phyloP scores from a whole-genome alignment of 1,140 invertebrate species.

The Psilanteris sp. region DNA sequence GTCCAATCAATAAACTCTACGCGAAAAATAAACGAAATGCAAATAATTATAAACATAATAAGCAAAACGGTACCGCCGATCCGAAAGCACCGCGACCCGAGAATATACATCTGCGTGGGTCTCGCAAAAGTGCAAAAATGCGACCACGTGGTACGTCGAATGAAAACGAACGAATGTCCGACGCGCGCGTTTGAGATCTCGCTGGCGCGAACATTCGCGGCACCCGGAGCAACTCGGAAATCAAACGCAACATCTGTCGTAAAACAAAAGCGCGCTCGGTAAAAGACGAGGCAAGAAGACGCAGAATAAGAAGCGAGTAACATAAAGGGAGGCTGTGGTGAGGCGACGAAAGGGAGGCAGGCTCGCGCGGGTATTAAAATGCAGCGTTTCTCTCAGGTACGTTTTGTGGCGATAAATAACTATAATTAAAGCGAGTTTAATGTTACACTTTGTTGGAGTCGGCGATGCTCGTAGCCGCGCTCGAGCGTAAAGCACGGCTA shows the following conservation, averaged over 20 bases:
- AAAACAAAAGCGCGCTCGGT: constrained; percentile 33
- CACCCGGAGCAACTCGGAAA: constrained; percentile 33
- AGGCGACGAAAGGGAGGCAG: constrained; percentile 23
- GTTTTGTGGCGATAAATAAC: constrained; percentile 60
- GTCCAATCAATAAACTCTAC: too few species aligned
- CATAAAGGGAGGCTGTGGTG: constrained; percentile 37
- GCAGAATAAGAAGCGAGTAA: not conserved
- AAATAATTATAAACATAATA: too few species aligned
- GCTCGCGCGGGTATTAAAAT: constrained; percentile 53
- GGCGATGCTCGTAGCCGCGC: constrained; percentile 40
- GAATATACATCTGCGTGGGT: too few species aligned
- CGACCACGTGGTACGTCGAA: too few species aligned
- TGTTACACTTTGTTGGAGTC: constrained; percentile 59
- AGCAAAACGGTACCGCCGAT: too few species aligned
- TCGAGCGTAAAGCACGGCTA: constrained; percentile 58
- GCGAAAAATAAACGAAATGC: too few species aligned
- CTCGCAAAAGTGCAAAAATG: too few species aligned
- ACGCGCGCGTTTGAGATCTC: too few species aligned
- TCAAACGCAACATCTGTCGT: constrained; percentile 45
- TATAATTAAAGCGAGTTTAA: constrained; percentile 62
- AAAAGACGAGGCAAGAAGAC: constrained; percentile 27
- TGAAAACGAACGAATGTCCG: too few species aligned
- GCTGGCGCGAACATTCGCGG: too few species aligned
- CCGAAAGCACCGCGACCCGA: too few species aligned
- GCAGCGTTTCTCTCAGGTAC: constrained; percentile 54